Conservation (phyloP, 2,113 vertebrate species). For the Tachycineta bicolor region DNA sequence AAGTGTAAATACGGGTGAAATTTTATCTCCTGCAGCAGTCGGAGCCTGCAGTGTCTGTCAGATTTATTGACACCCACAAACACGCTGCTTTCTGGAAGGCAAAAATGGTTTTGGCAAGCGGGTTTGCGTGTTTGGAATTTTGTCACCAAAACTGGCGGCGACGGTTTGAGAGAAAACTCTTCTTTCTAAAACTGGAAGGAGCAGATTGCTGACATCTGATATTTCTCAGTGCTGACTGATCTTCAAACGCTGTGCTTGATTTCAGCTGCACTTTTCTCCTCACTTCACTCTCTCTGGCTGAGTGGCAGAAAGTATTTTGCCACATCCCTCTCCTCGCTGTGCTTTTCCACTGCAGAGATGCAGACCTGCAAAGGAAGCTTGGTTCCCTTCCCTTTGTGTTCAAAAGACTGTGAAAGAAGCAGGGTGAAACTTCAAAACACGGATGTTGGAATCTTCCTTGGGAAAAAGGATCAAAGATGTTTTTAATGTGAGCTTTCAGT, state of each 20-base stretch:
- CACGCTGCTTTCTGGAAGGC: background rate
- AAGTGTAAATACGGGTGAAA: background rate
- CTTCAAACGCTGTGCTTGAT: background rate
- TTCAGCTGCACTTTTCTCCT: background rate
- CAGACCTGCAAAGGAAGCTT: background rate
- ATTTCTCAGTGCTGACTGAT: slow-evolving; percentile 15
- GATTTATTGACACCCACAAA: background rate
- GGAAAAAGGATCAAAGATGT: background rate
- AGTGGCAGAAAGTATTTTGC: background rate
- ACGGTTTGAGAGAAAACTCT: background rate
- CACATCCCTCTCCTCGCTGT: accelerated
- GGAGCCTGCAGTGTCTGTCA: slow-evolving; percentile 4
- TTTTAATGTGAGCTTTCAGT: background rate
- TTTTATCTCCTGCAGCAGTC: background rate
- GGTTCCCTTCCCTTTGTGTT: background rate
- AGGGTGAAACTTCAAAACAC: background rate
- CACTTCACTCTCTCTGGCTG: background rate
- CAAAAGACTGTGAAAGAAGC: background rate
- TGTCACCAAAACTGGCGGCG: background rate
- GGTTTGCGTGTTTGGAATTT: background rate
- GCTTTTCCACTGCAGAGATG: background rate
- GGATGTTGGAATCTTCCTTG: background rate
- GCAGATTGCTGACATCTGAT: slow-evolving; percentile 35
- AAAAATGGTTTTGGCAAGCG: slow-evolving; percentile 15
- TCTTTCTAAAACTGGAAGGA: background rate